Evolutionary conservation across 2,113 vertebrate genomes (phyloP).

Genomic region (Anguilla japonica): DNA sequence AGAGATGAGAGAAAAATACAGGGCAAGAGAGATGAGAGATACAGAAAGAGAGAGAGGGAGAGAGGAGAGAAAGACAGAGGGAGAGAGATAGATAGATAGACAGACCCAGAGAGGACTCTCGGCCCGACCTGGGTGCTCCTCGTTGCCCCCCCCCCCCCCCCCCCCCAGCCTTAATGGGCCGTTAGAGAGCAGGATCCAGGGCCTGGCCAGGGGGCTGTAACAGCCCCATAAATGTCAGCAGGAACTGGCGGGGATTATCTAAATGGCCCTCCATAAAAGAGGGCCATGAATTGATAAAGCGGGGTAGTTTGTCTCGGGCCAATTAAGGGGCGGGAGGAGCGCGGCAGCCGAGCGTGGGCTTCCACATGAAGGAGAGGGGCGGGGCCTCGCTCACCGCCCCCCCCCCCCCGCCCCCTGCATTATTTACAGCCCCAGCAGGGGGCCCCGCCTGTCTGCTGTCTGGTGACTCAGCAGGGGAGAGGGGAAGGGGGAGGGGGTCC

Average conservation of each 20-base stretch:
- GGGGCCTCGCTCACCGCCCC: neutral
- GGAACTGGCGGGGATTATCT: neutral
- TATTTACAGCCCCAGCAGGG: neutral
- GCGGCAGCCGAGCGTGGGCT: neutral
- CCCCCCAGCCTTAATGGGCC: neutral
- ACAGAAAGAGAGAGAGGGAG: neutral
- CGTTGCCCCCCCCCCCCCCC: neutral
- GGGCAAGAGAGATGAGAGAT: neutral
- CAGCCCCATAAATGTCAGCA: conserved; percentile 11
- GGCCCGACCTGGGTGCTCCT: neutral
- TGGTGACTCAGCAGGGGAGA: neutral
- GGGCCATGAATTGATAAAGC: conserved; percentile 8
- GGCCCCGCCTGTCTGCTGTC: neutral
- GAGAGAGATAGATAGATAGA: neutral
- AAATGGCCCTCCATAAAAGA: conserved; percentile 17
- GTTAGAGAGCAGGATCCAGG: neutral
- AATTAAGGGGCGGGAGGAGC: neutral
- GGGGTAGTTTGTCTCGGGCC: conserved; percentile 14
- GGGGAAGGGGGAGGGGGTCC: neutral
- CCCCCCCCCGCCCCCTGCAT: neutral
- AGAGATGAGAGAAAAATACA: neutral
- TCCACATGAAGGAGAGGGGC: neutral
- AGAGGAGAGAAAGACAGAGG: no score
- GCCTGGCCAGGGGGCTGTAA: conserved; percentile 10
- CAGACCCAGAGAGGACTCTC: no score